Evolutionary conservation across 2,888 invertebrate genomes (phyloP).

Genomic region (Stegana nigrithorax): DNA sequence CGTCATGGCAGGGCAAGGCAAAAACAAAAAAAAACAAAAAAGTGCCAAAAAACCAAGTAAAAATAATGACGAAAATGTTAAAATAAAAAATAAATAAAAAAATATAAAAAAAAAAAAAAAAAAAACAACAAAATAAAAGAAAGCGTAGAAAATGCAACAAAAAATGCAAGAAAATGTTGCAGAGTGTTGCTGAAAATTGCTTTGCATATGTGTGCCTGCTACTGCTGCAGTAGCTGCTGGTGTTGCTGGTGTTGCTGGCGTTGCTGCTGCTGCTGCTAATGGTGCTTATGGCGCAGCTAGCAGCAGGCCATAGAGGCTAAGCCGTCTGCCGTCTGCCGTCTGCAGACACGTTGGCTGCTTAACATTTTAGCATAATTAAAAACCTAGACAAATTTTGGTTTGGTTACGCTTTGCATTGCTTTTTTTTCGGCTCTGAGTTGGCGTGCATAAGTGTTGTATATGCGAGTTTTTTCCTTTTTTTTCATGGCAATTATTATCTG

Average conservation of each 20-base stretch:
- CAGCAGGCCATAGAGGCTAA: no score
- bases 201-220: no score
- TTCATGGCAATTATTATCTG: no score
- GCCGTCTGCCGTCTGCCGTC: no score
- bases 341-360: constrained; percentile 39
- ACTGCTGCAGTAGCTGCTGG: no score
- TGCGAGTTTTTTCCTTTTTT: not conserved
- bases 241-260: not conserved
- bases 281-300: constrained; percentile 48
- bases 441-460: no score
- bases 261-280: constrained; percentile 5
- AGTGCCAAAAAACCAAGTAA: constrained; percentile 17
- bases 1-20: constrained; percentile 36
- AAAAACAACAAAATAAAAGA: constrained; percentile 58
- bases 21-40: constrained; percentile 28
- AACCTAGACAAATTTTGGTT: constrained; percentile 32
- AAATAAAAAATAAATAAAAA: constrained; percentile 30
- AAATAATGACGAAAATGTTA: constrained; percentile 31
- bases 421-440: no score
- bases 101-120: constrained; percentile 9
- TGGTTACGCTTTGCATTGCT: not conserved
- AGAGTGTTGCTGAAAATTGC: no score
- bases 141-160: constrained; percentile 45
- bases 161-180: no score
- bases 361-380: constrained; percentile 60